phyloP scores from a whole-genome alignment of 2,888 invertebrate genomes.

The Ernsta delagoae region DNA sequence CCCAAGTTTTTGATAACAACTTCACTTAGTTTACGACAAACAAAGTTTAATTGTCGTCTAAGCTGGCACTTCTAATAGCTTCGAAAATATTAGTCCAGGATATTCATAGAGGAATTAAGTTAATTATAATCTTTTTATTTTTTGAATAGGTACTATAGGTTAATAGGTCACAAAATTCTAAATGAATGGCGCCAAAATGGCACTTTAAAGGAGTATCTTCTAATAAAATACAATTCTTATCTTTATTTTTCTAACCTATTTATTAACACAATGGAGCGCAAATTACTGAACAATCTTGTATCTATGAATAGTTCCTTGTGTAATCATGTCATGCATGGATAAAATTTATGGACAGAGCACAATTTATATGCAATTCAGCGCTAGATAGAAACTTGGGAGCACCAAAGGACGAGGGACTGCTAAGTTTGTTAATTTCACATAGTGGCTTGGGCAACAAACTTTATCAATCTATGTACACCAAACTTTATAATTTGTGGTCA shows the following conservation, averaged over 20 bases:
- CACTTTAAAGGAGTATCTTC: too few species aligned
- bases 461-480: conserved; percentile 68
- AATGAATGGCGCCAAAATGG: too few species aligned
- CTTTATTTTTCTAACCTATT: neutral
- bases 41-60: too few species aligned
- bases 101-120: too few species aligned
- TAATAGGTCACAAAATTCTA: too few species aligned
- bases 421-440: conserved; percentile 78
- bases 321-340: conserved; percentile 36
- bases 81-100: too few species aligned
- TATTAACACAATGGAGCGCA: neutral
- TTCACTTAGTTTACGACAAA: too few species aligned
- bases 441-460: conserved; percentile 69
- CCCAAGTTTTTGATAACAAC: too few species aligned
- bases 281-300: neutral
- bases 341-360: conserved; percentile 48
- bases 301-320: neutral
- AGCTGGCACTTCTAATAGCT: too few species aligned
- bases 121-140: too few species aligned
- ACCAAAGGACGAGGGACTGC: conserved; percentile 52
- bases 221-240: too few species aligned
- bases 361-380: conserved; percentile 64
- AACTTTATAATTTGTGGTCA: conserved; percentile 56
- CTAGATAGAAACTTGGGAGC: conserved; percentile 44
- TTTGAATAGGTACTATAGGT: too few species aligned